These are phyloP conservation scores for Falco rusticolus DNA, from an alignment of 2,797 vertebrate species.

Conservation along the genomic window DNA sequence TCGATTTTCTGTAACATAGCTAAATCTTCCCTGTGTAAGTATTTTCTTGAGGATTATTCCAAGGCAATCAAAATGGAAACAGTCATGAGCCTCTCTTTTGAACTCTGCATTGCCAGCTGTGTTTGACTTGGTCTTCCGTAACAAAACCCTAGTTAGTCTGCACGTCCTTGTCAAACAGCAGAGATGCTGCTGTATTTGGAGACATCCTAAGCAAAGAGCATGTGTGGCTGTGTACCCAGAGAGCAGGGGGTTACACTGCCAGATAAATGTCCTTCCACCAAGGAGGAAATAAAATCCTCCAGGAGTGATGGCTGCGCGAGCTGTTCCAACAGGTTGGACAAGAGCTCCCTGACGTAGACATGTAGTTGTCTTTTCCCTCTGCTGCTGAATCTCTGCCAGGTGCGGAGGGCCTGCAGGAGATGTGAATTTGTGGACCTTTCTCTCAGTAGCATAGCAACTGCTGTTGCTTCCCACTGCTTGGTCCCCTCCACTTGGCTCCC, in stretches of 20 bases:
- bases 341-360: accelerated
- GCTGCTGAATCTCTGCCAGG: neutral
- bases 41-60: neutral
- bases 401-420: neutral
- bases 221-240: neutral
- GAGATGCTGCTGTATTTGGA: neutral
- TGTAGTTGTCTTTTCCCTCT: accelerated
- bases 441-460: slow-evolving; percentile 46
- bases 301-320: neutral
- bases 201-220: neutral
- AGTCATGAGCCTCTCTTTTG: neutral
- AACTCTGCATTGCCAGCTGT: neutral
- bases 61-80: neutral
- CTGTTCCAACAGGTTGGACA: accelerated
- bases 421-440: neutral
- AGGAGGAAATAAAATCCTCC: neutral
- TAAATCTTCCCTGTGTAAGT: neutral
- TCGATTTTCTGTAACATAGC: neutral
- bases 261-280: neutral
- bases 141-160: neutral
- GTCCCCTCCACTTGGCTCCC: neutral
- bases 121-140: neutral
- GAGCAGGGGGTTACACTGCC: neutral
- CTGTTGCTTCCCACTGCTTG: neutral
- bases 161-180: neutral